Percentiles rank a stretch among this genome's conserved stretches.
Evolutionary conservation across 2,888 invertebrate genomes (phyloP).

Genomic region (Pimpla rufipes): DNA sequence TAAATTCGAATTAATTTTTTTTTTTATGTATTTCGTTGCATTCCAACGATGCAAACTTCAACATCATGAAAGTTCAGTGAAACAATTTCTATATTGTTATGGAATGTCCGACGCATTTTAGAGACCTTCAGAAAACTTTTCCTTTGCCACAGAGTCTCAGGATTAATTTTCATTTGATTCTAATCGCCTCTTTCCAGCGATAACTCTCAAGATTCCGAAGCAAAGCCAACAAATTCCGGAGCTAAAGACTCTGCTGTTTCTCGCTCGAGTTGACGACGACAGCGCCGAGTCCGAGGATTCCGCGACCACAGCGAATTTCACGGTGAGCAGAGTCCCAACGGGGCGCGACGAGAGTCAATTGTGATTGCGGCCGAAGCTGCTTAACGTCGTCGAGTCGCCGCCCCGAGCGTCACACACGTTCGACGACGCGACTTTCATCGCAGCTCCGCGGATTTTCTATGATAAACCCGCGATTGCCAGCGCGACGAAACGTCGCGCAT

Average conservation of each 20-base stretch:
- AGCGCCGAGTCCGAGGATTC: background rate
- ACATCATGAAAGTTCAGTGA: too few relatives aligned
- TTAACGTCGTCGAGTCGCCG: background rate
- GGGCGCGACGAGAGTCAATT: background rate
- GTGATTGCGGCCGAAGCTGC: conserved; percentile 1
- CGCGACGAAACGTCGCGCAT: background rate
- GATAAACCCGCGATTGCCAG: conserved; percentile 13
- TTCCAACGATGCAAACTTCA: too few relatives aligned
- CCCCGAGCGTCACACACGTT: background rate
- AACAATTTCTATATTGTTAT: too few relatives aligned
- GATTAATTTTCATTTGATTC: background rate
- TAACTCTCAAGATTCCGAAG: background rate
- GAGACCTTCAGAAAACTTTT: too few relatives aligned
- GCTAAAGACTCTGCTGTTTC: background rate
- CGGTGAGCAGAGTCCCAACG: conserved; percentile 1
- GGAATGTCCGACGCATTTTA: too few relatives aligned
- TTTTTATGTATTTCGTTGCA: too few relatives aligned
- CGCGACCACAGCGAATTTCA: background rate
- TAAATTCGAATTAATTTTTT: too few relatives aligned
- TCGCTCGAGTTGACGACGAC: background rate
- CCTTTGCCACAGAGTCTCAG: too few relatives aligned
- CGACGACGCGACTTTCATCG: conserved; percentile 16
- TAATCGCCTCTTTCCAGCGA: background rate
- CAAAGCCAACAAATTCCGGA: background rate
- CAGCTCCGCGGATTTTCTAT: conserved; percentile 8